Conservation (phyloP, 2,888 invertebrate genomes). For the Sicus ferrugineus region DNA sequence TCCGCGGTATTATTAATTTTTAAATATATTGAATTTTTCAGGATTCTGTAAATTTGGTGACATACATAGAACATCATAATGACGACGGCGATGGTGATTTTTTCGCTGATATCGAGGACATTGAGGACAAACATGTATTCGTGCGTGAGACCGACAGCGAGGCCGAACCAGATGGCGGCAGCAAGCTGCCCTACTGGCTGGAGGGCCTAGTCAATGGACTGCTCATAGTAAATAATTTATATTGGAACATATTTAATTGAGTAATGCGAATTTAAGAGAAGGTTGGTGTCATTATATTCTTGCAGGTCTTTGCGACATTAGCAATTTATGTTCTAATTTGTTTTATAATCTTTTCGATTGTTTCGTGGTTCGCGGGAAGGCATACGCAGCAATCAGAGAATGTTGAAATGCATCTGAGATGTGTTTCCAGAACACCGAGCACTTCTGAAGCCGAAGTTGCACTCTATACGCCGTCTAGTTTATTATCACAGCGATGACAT, state of each 20-base stretch:
- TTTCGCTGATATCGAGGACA: neutral
- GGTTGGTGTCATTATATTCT: conserved; percentile 49
- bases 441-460: conserved; percentile 11
- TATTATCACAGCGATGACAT: conserved; percentile 40
- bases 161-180: neutral
- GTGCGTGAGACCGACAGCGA: conserved; percentile 1
- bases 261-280: conserved; percentile 40
- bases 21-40: neutral
- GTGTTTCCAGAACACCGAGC: conserved; percentile 21
- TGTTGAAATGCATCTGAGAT: neutral
- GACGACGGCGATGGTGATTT: neutral
- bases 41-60: neutral
- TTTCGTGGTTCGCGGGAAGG: conserved; percentile 43
- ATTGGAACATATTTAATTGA: conserved; percentile 30
- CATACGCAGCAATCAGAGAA: conserved; percentile 10
- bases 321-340: conserved; percentile 49
- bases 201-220: conserved; percentile 39
- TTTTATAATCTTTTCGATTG: conserved; percentile 46
- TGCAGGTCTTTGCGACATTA: conserved; percentile 52
- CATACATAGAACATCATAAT: neutral
- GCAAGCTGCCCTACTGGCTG: conserved; percentile 30
- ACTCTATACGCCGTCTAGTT: conserved; percentile 33
- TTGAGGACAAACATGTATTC: neutral
- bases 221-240: conserved; percentile 43
- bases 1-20: neutral